phyloP scores from a whole-genome alignment of 1,140 invertebrate species.

The Calosoma granatense region DNA sequence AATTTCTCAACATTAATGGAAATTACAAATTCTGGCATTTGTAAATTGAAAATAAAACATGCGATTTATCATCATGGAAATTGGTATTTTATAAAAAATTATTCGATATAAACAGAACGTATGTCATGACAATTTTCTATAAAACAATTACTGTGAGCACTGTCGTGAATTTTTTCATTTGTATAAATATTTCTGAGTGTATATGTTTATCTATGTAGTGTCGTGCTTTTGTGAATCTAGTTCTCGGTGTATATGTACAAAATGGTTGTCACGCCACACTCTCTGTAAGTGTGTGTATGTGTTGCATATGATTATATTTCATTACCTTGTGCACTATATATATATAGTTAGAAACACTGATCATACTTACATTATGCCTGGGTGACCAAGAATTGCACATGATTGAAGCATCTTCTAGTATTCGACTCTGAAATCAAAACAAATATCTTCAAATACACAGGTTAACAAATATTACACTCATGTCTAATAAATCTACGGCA shows the following conservation, averaged over 20 bases:
- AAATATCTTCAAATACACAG: too few species aligned
- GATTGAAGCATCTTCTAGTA: slow-evolving; percentile 75
- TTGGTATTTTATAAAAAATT: background rate
- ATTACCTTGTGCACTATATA: background rate
- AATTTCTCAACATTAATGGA: background rate
- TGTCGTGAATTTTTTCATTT: too few species aligned
- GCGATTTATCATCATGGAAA: background rate
- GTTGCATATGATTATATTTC: too few species aligned
- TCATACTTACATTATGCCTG: slow-evolving; percentile 68
- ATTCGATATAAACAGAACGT: background rate
- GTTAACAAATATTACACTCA: too few species aligned
- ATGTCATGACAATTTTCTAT: background rate
- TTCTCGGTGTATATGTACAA: too few species aligned
- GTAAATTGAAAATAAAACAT: too few species aligned
- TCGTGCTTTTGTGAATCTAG: too few species aligned
- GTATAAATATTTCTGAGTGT: too few species aligned
- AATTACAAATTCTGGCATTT: background rate
- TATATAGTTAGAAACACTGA: background rate
- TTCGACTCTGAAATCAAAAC: slow-evolving; percentile 69
- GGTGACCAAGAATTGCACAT: slow-evolving; percentile 85
- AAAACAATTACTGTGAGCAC: background rate
- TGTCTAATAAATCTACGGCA: too few species aligned
- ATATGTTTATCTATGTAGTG: too few species aligned
- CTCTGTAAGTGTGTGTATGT: too few species aligned
- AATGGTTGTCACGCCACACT: too few species aligned